These are phyloP conservation scores for Periplaneta americana DNA, from an alignment of 1,140 invertebrate genomes.

Conservation along the genomic window DNA sequence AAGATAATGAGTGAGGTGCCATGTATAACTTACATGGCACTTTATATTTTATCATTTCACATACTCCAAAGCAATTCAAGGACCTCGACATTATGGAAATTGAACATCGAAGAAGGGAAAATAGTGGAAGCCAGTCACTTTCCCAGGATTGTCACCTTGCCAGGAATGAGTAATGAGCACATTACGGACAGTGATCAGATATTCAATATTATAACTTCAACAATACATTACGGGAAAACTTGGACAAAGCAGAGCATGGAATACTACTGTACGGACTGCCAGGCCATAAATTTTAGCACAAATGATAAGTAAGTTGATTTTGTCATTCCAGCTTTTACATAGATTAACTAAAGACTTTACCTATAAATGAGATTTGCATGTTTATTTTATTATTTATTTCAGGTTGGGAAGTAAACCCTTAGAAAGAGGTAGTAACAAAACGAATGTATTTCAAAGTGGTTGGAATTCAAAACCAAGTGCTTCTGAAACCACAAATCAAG, in stretches of 20 bases:
- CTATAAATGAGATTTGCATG: neutral
- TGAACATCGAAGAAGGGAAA: slow-evolving; percentile 60
- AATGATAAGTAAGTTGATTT: neutral
- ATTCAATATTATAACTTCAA: slow-evolving; percentile 59
- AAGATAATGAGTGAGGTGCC: slow-evolving; percentile 11
- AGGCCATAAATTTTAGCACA: neutral
- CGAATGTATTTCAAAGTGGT: neutral
- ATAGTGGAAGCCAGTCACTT: slow-evolving; percentile 51
- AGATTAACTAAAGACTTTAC: neutral
- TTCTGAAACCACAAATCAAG: slow-evolving; percentile 6
- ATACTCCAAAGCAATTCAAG: slow-evolving; percentile 63
- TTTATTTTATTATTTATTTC: neutral
- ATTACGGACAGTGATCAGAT: slow-evolving; percentile 41
- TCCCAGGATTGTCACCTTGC: slow-evolving; percentile 40
- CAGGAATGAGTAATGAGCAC: slow-evolving; percentile 26
- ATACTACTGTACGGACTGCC: slow-evolving; percentile 33
- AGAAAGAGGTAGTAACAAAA: neutral
- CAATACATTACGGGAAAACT: slow-evolving; percentile 51
- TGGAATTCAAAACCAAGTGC: slow-evolving; percentile 22
- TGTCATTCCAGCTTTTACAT: neutral
- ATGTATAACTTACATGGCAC: slow-evolving; percentile 28
- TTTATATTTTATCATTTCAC: slow-evolving; percentile 48
- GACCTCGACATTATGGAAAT: slow-evolving; percentile 66
- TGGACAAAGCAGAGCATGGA: slow-evolving; percentile 50
- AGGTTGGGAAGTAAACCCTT: neutral